Base-by-base conservation (phyloP, 2,888 invertebrate species). In the Euphydryas editha region DNA sequence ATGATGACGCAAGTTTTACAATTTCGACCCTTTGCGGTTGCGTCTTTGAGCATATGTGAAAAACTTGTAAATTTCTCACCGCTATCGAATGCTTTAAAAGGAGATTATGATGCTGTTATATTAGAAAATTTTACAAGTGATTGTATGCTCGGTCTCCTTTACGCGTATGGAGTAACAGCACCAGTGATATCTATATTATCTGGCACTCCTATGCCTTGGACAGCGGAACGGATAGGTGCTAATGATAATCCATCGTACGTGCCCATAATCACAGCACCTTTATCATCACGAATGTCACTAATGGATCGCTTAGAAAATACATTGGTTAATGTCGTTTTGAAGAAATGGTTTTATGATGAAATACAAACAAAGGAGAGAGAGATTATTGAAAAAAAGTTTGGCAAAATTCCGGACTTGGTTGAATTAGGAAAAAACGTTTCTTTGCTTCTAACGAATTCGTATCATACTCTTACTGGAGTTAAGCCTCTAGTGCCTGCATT, bases 71-170 rank as follows among this genome's bases (percentile, higher is more conserved):
- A 84, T 39, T 87, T 85, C 74, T 83, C 83, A 10, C 85, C 90
- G 3, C 70, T 93, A 37, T 77, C 80, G 0, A 86, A 87, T 11
- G 85, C 84, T 10, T 67, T 93, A 72, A 81, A 84, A 69, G 81
- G 81, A 42, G 84, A 90, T n/a, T 96, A 95, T 72, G 96, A 96
- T 77, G 76, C 95, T 13, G 81, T 95, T 11, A 78, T 95, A 10
- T 88, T 94, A 21, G 95, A 95, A 78, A 90, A 93, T 70, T 95
- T 95, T 72, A 94, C 93, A 72, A 93, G 94, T 39, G 95, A 95
- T 73, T 95, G 95, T 67, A 93, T 94, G 82, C 80, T 95, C 57
- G 95, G 94, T 0, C 81, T 95, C 60, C 90, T 93, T 0, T 90
- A 95, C 78, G 78, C 93, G 30, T 88, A 95, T 72, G 85, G 83